These are phyloP conservation scores for Elaphurus davidianus DNA, from an alignment of 2,113 vertebrate species.

Conservation along the genomic window DNA sequence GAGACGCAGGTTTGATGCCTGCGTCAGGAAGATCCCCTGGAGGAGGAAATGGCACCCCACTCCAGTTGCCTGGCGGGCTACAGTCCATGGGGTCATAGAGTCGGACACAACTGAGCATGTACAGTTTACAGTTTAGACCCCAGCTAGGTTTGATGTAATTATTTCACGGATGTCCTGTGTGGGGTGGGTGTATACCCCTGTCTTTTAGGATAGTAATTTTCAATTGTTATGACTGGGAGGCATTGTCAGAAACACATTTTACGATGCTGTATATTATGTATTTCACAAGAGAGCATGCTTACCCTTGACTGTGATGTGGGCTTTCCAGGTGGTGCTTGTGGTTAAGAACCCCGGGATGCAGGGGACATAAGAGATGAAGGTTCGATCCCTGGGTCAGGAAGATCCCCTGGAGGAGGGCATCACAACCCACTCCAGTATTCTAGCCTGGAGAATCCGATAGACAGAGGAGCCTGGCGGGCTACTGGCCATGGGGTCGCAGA, in stretches of 20 bases:
- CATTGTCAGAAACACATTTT: not conserved
- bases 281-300: not conserved
- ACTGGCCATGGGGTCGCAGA: not conserved
- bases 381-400: not conserved
- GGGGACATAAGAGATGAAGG: not conserved
- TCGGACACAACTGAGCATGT: not conserved
- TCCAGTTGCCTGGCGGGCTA: not conserved
- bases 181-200: not conserved
- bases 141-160: not conserved
- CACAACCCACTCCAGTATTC: not conserved
- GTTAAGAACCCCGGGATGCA: not conserved
- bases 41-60: not conserved
- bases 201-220: not conserved
- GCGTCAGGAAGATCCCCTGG: not conserved
- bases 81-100: not conserved
- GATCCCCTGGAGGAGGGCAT: not conserved
- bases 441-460: not conserved
- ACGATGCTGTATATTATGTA: not conserved
- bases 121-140: not conserved
- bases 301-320: not conserved
- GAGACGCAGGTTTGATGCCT: not conserved
- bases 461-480: not conserved
- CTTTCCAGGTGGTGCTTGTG: not conserved
- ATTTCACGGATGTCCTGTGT: not conserved
- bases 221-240: not conserved